Percentiles rank a stretch among this genome's conserved stretches.
phyloP scores from a whole-genome alignment of 1,140 invertebrate genomes.

The Drosophila bifasciata region DNA sequence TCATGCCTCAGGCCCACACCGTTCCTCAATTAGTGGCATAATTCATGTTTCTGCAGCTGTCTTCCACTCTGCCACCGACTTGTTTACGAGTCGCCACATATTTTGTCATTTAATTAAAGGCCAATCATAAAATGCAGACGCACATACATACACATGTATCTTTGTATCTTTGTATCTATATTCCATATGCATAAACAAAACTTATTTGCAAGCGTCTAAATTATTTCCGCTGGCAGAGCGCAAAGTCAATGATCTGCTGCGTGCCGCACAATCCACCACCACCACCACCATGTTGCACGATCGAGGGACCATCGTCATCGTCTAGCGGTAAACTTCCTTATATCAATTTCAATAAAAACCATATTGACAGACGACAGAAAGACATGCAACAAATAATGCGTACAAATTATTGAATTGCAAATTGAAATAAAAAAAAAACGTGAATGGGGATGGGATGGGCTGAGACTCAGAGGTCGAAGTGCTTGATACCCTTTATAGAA shows the following conservation, averaged over 20 bases:
- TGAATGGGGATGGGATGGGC: background rate
- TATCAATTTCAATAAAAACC: constrained; percentile 75
- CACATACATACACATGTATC: constrained; percentile 28
- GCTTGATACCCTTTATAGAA: constrained; percentile 3
- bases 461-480: background rate
- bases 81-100: constrained; percentile 72
- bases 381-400: constrained; percentile 70
- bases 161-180: constrained; percentile 12
- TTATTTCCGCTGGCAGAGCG: constrained; percentile 66
- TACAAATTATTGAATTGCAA: constrained; percentile 80
- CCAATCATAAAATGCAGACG: constrained; percentile 74
- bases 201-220: constrained; percentile 65
- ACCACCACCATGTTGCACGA: constrained; percentile 23
- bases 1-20: constrained; percentile 37
- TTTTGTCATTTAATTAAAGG: constrained; percentile 81
- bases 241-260: constrained; percentile 60
- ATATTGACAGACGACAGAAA: constrained; percentile 57
- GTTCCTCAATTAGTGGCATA: constrained; percentile 76
- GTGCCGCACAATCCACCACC: constrained; percentile 15
- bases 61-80: constrained; percentile 42
- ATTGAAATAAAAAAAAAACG: constrained; percentile 73
- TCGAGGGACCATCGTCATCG: constrained; percentile 12
- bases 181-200: constrained; percentile 65
- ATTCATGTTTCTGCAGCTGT: constrained; percentile 66
- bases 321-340: constrained; percentile 73